A percentile compares a stretch with the other conserved stretches of the same genome.
These are phyloP conservation scores for Lipophrys pholis DNA, from an alignment of 2,113 vertebrate genomes.

Conservation along the genomic window DNA sequence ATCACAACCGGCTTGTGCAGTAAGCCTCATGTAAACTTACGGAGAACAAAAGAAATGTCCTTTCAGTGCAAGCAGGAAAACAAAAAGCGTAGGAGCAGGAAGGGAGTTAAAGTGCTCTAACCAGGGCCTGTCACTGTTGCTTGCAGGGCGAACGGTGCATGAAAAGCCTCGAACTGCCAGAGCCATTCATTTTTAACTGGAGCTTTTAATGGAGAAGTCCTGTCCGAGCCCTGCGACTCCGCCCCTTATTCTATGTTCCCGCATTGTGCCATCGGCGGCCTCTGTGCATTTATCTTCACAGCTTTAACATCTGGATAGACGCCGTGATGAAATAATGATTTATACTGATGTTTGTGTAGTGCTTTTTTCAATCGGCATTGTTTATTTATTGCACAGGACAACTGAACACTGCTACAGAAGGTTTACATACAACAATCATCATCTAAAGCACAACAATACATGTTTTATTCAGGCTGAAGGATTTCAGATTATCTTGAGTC, in stretches of 20 bases:
- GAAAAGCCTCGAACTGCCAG: slow-evolving; percentile 28
- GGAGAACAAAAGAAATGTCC: slow-evolving; percentile 12
- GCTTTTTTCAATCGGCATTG: not conserved
- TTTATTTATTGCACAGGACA: not conserved
- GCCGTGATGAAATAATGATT: not conserved
- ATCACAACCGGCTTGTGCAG: slow-evolving; percentile 12
- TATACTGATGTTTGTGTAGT: not conserved
- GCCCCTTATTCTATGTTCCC: slow-evolving; percentile 20
- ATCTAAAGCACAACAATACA: not conserved
- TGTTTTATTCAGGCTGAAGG: not conserved
- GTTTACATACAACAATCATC: not conserved
- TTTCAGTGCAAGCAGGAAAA: not conserved
- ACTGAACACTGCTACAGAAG: not conserved
- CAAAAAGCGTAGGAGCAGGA: slow-evolving; percentile 28
- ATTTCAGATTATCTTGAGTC: not conserved
- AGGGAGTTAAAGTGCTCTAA: slow-evolving; percentile 49
- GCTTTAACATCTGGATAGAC: not conserved
- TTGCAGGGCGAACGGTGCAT: slow-evolving; percentile 17
- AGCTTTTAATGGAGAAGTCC: slow-evolving; percentile 70
- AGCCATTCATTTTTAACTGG: slow-evolving; percentile 66
- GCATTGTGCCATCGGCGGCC: not conserved
- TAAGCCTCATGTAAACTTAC: slow-evolving; percentile 52
- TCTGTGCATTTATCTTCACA: slow-evolving; percentile 28
- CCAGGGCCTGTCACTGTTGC: slow-evolving; percentile 2
- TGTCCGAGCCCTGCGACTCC: slow-evolving; percentile 12